A percentile compares a stretch with the other conserved stretches of the same genome.
Conservation (phyloP, 2,113 vertebrate genomes). For the Caracal caracal region DNA sequence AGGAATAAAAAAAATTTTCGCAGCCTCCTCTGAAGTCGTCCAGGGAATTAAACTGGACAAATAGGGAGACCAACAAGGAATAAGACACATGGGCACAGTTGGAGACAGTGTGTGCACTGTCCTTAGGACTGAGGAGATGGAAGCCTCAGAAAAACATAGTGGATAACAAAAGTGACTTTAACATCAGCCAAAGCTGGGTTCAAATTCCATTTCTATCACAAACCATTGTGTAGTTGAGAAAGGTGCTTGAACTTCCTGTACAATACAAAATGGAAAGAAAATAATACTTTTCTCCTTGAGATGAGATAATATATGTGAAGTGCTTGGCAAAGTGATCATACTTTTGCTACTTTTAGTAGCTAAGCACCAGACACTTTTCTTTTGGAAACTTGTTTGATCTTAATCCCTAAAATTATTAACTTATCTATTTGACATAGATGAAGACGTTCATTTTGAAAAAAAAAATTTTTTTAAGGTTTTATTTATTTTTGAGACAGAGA, state of each 20-base stretch:
- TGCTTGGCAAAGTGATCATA: background rate
- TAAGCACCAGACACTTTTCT: background rate
- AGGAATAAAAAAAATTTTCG: background rate
- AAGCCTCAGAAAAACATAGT: background rate
- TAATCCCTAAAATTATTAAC: background rate
- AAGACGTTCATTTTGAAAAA: background rate
- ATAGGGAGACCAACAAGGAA: background rate
- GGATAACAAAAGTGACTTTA: background rate
- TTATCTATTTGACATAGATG: background rate
- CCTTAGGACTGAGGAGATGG: background rate
- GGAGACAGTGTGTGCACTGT: background rate
- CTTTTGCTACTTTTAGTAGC: background rate
- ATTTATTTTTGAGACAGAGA: no score
- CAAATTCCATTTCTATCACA: background rate
- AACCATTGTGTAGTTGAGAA: background rate
- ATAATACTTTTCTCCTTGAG: background rate
- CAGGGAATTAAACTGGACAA: background rate
- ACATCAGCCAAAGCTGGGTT: background rate
- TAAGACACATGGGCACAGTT: rapidly evolving
- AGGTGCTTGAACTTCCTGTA: background rate
- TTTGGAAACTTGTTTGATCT: background rate
- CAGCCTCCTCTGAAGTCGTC: background rate
- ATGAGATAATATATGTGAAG: background rate
- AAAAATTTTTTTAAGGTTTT: no score
- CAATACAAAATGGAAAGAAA: background rate